Conservation (phyloP, 2,888 invertebrate species). For the Pyralis farinalis region DNA sequence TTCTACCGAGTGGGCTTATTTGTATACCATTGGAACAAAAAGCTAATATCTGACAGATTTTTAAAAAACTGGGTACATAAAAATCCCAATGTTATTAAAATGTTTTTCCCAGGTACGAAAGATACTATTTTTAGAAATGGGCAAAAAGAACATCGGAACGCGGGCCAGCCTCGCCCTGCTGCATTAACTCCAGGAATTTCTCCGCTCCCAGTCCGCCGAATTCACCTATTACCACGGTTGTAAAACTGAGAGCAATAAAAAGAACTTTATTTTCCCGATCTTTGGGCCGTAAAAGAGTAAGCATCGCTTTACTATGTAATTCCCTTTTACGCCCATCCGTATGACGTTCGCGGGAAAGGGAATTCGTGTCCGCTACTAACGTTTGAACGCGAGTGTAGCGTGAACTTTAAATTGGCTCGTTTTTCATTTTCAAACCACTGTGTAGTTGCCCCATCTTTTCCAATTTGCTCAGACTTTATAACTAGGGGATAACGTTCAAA, state of each 20-base stretch:
- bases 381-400: conserved; percentile 28
- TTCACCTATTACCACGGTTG: conserved; percentile 53
- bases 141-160: background rate
- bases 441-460: conserved; percentile 14
- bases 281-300: conserved; percentile 58
- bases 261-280: conserved; percentile 64
- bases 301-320: conserved; percentile 63
- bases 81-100: background rate
- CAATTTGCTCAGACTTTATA: conserved; percentile 4
- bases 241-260: conserved; percentile 65
- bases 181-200: conserved; percentile 30
- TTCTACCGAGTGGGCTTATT: too few relatives aligned
- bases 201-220: conserved; percentile 41
- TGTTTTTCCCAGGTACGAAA: conserved; percentile 1
- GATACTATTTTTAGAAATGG: background rate
- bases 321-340: conserved; percentile 49
- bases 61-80: background rate
- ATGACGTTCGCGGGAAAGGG: conserved; percentile 42
- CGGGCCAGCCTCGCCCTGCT: conserved; percentile 10
- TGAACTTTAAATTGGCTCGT: conserved; percentile 49
- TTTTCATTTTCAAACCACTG: conserved; percentile 26
- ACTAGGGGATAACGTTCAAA: background rate
- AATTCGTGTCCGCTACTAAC: conserved; percentile 31
- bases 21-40: too few relatives aligned
- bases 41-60: too few relatives aligned